These are phyloP conservation scores for Spheniscus humboldti DNA, from an alignment of 2,797 vertebrate genomes.

Conservation along the genomic window DNA sequence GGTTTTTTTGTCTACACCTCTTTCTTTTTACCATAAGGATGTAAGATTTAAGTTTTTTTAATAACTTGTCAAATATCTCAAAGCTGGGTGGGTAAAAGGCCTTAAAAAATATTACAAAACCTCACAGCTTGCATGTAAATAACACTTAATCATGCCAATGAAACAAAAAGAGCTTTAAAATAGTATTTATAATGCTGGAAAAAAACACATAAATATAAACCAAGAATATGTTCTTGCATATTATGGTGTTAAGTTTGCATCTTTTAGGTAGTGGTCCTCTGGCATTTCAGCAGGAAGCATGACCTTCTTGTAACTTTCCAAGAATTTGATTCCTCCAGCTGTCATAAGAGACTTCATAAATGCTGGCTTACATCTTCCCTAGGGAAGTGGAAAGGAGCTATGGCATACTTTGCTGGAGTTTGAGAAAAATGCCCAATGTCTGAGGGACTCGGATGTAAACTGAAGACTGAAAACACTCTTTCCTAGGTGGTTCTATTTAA, in stretches of 20 bases:
- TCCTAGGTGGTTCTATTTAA: not conserved
- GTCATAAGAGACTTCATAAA: not conserved
- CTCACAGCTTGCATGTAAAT: not conserved
- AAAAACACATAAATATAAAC: not conserved
- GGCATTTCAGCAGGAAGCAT: not conserved
- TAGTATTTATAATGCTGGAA: not conserved
- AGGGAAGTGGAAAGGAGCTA: not conserved
- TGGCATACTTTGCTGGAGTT: not conserved
- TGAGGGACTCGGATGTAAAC: not conserved
- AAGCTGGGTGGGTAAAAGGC: not conserved
- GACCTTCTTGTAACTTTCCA: not conserved
- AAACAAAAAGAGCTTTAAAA: not conserved
- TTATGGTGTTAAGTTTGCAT: not conserved
- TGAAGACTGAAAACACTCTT: not conserved
- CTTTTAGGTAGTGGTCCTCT: not conserved
- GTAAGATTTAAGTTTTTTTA: not conserved
- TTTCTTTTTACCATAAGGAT: not conserved
- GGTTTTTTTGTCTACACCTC: not conserved
- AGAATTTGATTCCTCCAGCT: not conserved
- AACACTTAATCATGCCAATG: not conserved
- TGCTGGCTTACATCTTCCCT: not conserved
- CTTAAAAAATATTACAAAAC: not conserved
- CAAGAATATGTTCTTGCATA: not conserved
- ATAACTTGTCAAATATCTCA: not conserved
- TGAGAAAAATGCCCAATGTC: not conserved